These are phyloP conservation scores for Anhinga rufa DNA, from an alignment of 2,113 vertebrate species.

Conservation along the genomic window DNA sequence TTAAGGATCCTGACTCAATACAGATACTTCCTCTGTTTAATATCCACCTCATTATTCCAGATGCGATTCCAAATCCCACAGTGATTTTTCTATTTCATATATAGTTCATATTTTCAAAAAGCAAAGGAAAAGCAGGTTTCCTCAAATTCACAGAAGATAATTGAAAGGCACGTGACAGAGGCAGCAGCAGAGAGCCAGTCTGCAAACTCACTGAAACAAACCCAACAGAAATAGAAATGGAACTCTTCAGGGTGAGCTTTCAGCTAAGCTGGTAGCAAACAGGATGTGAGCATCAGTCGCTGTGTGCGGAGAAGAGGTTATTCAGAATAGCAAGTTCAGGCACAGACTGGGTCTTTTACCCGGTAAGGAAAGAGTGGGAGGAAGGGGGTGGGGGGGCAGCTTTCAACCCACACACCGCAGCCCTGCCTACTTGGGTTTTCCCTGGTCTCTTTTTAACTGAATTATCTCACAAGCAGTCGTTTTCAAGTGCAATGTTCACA, in stretches of 20 bases:
- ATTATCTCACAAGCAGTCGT: neutral
- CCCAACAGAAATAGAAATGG: neutral
- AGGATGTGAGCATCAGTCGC: constrained; percentile 33
- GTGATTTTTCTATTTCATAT: neutral
- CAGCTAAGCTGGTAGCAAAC: neutral
- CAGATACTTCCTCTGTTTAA: neutral
- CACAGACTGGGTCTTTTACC: neutral
- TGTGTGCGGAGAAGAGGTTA: neutral
- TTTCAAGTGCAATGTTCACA: neutral
- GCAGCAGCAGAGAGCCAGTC: neutral
- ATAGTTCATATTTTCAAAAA: neutral
- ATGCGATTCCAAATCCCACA: neutral
- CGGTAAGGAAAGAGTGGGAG: neutral
- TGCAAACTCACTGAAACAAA: neutral
- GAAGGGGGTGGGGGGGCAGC: neutral
- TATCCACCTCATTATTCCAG: neutral
- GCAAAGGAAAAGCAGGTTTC: neutral
- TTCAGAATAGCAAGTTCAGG: constrained; percentile 18
- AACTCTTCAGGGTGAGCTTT: neutral
- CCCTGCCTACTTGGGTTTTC: constrained; percentile 27
- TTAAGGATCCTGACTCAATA: neutral
- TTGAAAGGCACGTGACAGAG: neutral
- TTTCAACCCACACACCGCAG: neutral
- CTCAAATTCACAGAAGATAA: neutral
- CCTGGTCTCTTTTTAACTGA: neutral